Evolutionary conservation across 2,113 vertebrate genomes (phyloP).

Genomic region (Caracal caracal): DNA sequence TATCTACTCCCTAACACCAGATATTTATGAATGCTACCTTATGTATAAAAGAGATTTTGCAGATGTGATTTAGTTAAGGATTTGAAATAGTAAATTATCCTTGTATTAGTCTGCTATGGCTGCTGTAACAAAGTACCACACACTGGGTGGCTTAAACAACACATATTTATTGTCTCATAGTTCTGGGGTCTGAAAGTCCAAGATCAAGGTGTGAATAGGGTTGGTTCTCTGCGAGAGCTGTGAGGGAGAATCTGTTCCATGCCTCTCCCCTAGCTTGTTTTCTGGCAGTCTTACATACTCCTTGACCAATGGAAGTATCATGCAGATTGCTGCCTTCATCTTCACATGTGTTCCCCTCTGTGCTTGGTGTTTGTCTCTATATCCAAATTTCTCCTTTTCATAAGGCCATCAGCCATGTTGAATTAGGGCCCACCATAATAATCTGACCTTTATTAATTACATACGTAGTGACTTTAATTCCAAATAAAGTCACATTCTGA

Average conservation of each 20-base stretch:
- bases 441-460: not conserved
- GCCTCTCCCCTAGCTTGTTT: not conserved
- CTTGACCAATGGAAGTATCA: not conserved
- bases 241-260: not conserved
- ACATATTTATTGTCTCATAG: not conserved
- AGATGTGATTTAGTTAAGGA: not conserved
- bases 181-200: not conserved
- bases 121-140: not conserved
- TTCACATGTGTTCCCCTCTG: not conserved
- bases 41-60: not conserved
- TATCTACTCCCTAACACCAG: not conserved
- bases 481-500: not conserved
- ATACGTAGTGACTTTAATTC: not conserved
- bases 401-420: not conserved
- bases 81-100: not conserved
- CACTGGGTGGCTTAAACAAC: not conserved
- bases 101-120: not conserved
- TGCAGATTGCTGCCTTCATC: not conserved
- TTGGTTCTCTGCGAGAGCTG: not conserved
- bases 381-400: not conserved
- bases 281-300: not conserved
- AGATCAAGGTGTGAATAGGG: not conserved
- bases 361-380: not conserved
- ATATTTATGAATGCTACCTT: not conserved
- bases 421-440: not conserved